Percentiles rank a stretch among this genome's conserved stretches.
Conservation (phyloP, 1,140 invertebrate species). For the Halesus radiatus region DNA sequence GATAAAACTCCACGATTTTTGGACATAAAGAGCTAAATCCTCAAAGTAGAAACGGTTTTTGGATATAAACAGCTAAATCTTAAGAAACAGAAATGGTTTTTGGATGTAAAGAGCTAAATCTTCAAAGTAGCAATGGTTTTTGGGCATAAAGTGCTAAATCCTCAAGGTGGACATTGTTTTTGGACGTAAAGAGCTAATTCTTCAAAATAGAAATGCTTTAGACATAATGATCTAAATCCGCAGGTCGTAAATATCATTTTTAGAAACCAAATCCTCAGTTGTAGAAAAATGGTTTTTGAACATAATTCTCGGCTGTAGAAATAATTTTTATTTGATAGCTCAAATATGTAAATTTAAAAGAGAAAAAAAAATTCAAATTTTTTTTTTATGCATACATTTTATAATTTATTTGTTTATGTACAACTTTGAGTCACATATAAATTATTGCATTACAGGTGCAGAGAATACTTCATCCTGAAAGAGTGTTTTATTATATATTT, state of each 20-base stretch:
- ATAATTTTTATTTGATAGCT: too few species aligned
- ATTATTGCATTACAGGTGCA: too few species aligned
- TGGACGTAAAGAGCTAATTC: background rate
- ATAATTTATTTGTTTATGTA: too few species aligned
- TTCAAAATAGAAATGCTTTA: background rate
- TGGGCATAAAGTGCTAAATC: background rate
- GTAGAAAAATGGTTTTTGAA: too few species aligned
- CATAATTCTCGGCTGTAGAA: too few species aligned
- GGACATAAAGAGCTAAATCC: background rate
- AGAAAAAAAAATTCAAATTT: too few species aligned
- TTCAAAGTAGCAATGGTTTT: background rate
- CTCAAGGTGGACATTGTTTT: background rate
- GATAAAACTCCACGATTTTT: conserved; percentile 27
- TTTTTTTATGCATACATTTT: too few species aligned
- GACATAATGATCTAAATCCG: background rate
- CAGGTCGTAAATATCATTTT: background rate
- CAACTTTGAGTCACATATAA: too few species aligned
- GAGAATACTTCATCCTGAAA: too few species aligned
- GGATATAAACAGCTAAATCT: background rate
- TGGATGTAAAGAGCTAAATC: background rate
- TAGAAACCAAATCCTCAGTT: too few species aligned
- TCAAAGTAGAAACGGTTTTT: background rate
- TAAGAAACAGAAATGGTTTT: background rate
- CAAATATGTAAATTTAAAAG: too few species aligned
- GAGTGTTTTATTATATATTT: too few species aligned